phyloP scores from a whole-genome alignment of 2,113 vertebrate genomes.

The Pluvialis apricaria region DNA sequence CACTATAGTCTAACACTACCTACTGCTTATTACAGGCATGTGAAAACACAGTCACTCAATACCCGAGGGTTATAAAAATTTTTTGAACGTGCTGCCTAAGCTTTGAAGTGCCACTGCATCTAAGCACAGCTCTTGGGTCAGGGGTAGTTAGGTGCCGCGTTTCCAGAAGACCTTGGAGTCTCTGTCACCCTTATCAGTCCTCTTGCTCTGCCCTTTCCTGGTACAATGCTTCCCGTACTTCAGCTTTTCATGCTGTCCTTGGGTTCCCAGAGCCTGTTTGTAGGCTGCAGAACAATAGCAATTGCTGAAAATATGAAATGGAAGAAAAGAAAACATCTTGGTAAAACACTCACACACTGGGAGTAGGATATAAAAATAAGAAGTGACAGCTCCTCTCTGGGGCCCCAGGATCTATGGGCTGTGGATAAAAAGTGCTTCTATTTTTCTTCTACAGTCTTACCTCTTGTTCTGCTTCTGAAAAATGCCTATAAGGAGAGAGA shows the following conservation, averaged over 20 bases:
- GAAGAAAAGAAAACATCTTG: conserved; percentile 13
- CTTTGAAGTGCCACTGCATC: background rate
- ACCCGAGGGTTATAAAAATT: background rate
- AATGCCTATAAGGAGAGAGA: background rate
- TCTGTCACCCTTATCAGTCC: background rate
- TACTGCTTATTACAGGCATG: background rate
- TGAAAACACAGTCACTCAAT: background rate
- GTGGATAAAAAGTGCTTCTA: background rate
- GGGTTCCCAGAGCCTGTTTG: background rate
- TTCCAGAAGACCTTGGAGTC: conserved; percentile 29
- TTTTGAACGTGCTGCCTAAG: background rate
- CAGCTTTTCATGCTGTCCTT: conserved; percentile 15
- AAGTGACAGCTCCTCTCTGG: conserved; percentile 37
- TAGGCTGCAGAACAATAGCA: conserved; percentile 44
- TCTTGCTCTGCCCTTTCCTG: conserved; percentile 40
- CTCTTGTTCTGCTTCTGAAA: conserved; percentile 4
- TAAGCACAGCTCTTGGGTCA: background rate
- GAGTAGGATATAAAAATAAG: conserved; percentile 29
- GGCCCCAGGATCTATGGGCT: background rate
- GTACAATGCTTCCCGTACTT: background rate
- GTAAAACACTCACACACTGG: conserved; percentile 15
- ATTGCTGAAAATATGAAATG: conserved; percentile 11
- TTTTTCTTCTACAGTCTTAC: background rate
- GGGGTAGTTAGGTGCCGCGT: background rate
- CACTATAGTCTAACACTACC: background rate